Percentiles rank a stretch among this genome's conserved stretches.
Evolutionary conservation across 1,140 invertebrate genomes (phyloP).

Genomic region (Polyergus mexicanus): DNA sequence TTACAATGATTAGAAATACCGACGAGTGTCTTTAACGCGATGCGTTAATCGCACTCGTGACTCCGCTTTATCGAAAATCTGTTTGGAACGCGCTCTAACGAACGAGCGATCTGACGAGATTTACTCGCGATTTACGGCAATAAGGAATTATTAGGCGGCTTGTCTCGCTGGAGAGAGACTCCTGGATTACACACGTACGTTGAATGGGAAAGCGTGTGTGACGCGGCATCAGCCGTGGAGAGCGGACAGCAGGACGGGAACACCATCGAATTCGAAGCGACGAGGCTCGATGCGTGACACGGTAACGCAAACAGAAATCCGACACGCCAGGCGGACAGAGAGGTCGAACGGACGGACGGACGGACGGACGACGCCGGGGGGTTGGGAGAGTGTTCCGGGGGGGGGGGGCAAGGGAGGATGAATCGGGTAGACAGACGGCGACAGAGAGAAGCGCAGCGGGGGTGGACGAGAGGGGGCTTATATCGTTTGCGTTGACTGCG

Average conservation of each 20-base stretch:
- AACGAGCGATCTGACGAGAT: conserved; percentile 28
- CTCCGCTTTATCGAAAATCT: conserved; percentile 42
- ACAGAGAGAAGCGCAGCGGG: conserved; percentile 69
- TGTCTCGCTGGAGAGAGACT: conserved; percentile 72
- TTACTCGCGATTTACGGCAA: conserved; percentile 58
- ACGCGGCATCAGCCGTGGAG: conserved; percentile 19
- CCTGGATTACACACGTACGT: conserved; percentile 69
- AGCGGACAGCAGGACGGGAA: conserved; percentile 48
- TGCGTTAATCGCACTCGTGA: conserved; percentile 25
- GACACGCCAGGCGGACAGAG: conserved; percentile 76
- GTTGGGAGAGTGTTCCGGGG: conserved; percentile 55
- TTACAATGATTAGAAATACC: conserved; percentile 34
- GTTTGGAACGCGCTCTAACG: conserved; percentile 11
- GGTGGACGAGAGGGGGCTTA: conserved; percentile 71
- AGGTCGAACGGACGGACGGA: conserved; percentile 62
- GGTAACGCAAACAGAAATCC: conserved; percentile 83
- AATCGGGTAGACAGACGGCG: conserved; percentile 71
- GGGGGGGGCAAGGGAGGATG: conserved; percentile 31
- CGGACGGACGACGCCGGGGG: conserved; percentile 45
- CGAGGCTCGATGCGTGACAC: conserved; percentile 80
- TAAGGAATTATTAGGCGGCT: conserved; percentile 71
- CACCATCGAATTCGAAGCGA: conserved; percentile 77
- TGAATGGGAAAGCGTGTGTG: conserved; percentile 64
- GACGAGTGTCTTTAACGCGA: conserved; percentile 16
- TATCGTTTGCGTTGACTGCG: conserved; percentile 81